A percentile compares a stretch with the other conserved stretches of the same genome.
Evolutionary conservation across 2,113 vertebrate genomes (phyloP).

Genomic region (Uria lomvia): DNA sequence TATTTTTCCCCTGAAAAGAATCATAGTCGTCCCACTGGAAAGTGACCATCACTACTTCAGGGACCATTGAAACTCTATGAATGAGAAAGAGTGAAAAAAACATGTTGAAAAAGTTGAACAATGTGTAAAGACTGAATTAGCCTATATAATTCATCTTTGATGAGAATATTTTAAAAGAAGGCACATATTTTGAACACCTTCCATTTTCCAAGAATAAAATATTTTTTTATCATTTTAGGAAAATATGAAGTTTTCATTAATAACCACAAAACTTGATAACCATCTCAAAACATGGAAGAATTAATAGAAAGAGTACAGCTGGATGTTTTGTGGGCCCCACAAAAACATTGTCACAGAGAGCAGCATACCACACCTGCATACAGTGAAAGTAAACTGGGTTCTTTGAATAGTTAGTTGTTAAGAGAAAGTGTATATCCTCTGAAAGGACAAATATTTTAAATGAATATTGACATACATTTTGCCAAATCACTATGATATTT

Average conservation of each 20-base stretch:
- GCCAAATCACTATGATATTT: neutral
- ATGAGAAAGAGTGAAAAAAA: neutral
- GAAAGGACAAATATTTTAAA: neutral
- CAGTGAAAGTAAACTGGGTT: neutral
- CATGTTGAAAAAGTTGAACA: neutral
- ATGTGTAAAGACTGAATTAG: neutral
- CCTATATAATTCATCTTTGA: neutral
- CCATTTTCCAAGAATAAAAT: neutral
- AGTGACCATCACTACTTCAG: neutral
- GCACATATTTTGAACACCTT: fast-evolving
- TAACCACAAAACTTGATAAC: neutral
- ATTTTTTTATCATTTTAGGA: neutral
- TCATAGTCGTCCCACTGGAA: neutral
- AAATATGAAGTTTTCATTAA: neutral
- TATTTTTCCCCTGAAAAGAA: neutral
- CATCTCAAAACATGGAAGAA: neutral
- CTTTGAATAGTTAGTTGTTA: neutral
- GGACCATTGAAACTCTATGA: neutral
- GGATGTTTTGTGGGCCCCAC: neutral
- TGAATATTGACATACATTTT: neutral
- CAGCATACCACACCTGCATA: neutral
- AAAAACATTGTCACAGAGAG: neutral
- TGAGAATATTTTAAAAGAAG: neutral
- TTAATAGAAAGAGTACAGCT: neutral
- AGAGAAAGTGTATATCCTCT: neutral